Conservation (phyloP, 2,113 vertebrate species). For the Anoura caudifer region DNA sequence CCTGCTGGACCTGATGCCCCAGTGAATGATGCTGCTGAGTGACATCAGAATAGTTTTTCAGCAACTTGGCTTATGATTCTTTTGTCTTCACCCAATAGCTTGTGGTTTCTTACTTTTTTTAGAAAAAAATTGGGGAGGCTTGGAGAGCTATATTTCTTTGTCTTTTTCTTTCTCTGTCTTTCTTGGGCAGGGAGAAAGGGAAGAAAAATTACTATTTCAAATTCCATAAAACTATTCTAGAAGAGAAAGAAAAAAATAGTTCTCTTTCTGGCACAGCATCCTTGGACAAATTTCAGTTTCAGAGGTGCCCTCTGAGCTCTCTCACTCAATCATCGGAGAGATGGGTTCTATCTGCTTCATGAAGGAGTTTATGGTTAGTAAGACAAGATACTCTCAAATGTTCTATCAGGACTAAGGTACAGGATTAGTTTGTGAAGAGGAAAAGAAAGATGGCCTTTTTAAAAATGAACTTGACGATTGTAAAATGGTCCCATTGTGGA, state of each 20-base stretch:
- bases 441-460: background rate
- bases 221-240: background rate
- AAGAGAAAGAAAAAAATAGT: background rate
- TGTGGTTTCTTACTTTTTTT: background rate
- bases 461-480: conserved; percentile 37
- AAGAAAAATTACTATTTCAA: background rate
- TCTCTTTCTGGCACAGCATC: background rate
- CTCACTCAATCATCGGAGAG: conserved; percentile 8
- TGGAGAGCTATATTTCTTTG: background rate
- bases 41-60: background rate
- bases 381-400: conserved; percentile 67
- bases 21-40: background rate
- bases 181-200: background rate
- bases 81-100: background rate
- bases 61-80: background rate
- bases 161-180: background rate
- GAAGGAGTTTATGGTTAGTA: conserved; percentile 57
- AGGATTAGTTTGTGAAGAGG: conserved; percentile 66
- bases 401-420: conserved; percentile 62
- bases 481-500: background rate
- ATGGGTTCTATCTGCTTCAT: background rate
- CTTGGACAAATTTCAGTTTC: background rate
- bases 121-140: background rate
- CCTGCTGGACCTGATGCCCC: background rate
- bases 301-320: background rate